A percentile compares a stretch with the other conserved stretches of the same genome.
These are phyloP conservation scores for Bilobella aurantiaca DNA, from an alignment of 1,140 invertebrate species.

Conservation along the genomic window DNA sequence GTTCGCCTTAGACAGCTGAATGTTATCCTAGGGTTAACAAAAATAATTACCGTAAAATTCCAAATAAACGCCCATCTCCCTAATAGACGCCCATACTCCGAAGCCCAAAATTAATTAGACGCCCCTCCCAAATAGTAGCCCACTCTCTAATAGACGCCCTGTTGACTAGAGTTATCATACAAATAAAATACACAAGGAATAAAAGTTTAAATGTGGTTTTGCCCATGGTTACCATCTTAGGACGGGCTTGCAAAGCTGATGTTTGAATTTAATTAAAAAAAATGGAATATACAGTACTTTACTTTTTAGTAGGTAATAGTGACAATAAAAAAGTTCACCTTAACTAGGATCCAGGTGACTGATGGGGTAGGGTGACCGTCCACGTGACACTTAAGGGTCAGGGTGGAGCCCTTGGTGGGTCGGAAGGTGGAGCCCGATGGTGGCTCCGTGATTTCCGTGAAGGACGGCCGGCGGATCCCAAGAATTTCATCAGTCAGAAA, in stretches of 20 bases:
- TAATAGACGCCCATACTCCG: no score
- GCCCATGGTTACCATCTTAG: no score
- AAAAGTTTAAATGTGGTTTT: no score
- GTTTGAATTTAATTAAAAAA: no score
- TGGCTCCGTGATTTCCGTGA: conserved; percentile 15
- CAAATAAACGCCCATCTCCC: no score
- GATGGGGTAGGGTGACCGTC: conserved; percentile 22
- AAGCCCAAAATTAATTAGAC: no score
- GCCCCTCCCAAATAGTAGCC: no score
- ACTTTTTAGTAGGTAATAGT: not conserved
- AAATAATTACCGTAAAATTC: no score
- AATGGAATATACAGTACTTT: not conserved
- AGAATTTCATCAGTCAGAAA: not conserved
- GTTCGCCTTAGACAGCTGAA: conserved; percentile 14
- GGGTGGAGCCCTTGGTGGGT: conserved; percentile 15
- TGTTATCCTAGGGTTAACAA: conserved; percentile 12
- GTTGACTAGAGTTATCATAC: no score
- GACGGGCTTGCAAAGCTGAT: no score
- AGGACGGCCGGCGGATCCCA: conserved; percentile 8
- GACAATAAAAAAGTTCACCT: conserved; percentile 2
- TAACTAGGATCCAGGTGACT: conserved; percentile 23
- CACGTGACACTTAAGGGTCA: conserved; percentile 21
- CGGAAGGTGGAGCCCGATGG: conserved; percentile 15
- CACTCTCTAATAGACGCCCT: no score
- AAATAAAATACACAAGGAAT: no score